These are phyloP conservation scores for Dromiciops gliroides DNA, from an alignment of 2,113 vertebrate genomes.

Conservation along the genomic window DNA sequence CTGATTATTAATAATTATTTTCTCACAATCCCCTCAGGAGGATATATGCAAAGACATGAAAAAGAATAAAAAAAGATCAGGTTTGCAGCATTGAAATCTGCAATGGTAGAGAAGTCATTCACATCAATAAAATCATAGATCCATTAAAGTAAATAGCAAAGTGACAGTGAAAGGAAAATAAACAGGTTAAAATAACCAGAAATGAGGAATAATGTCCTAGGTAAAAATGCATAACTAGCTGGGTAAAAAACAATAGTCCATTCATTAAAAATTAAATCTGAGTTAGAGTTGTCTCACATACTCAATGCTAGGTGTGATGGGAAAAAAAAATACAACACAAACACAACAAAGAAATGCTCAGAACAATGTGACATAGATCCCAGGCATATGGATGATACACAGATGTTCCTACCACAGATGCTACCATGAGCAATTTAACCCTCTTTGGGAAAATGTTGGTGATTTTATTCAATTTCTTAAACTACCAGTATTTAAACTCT, in stretches of 20 bases:
- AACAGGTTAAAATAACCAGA: slow-evolving; percentile 46
- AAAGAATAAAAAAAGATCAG: background rate
- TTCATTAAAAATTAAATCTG: slow-evolving; percentile 31
- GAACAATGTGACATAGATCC: slow-evolving; percentile 47
- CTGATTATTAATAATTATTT: too few relatives aligned
- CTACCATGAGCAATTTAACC: slow-evolving; percentile 58
- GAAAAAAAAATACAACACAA: too few relatives aligned
- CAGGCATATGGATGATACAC: slow-evolving; percentile 52
- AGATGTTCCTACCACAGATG: slow-evolving; percentile 66
- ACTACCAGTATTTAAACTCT: slow-evolving; percentile 69
- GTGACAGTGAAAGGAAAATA: slow-evolving; percentile 20
- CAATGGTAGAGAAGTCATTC: background rate
- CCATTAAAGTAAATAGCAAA: slow-evolving; percentile 11
- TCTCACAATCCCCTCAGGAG: background rate
- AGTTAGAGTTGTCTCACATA: slow-evolving; percentile 35
- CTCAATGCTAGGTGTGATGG: slow-evolving; percentile 42
- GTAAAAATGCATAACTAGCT: slow-evolving; percentile 31
- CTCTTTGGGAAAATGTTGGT: slow-evolving; percentile 64
- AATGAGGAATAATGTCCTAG: background rate
- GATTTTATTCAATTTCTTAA: slow-evolving; percentile 71
- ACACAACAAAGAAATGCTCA: slow-evolving; percentile 63
- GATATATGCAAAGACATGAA: background rate
- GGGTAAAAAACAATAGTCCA: slow-evolving; percentile 25
- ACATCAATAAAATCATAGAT: background rate
- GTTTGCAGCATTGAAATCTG: background rate